Conservation (phyloP, 2,113 vertebrate species). For the Gavia stellata region DNA sequence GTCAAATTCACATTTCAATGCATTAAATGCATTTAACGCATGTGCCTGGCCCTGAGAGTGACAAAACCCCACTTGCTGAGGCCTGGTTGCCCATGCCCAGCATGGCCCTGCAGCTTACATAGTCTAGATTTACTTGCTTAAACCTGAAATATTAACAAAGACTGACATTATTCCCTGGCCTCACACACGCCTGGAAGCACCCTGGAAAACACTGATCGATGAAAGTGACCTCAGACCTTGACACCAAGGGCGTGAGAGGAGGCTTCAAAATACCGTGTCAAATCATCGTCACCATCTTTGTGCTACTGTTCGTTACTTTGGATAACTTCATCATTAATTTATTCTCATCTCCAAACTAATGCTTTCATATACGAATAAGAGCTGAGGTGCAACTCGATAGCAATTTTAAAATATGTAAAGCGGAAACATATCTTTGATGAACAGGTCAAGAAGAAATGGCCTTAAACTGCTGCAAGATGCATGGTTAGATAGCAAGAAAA, state of each 20-base stretch:
- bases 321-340: not conserved
- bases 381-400: not conserved
- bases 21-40: fast-evolving
- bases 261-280: not conserved
- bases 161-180: too few relatives aligned
- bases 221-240: not conserved
- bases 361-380: not conserved
- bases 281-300: fast-evolving
- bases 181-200: not conserved
- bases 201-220: not conserved
- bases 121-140: not conserved
- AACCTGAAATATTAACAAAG: not conserved
- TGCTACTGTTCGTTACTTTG: not conserved
- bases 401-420: not conserved
- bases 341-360: not conserved
- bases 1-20: not conserved
- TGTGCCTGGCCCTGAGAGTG: not conserved
- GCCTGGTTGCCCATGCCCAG: too few relatives aligned
- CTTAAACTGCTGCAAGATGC: not conserved
- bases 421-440: not conserved
- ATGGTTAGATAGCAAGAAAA: not conserved
- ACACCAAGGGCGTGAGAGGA: not conserved
- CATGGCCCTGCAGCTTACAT: not conserved
- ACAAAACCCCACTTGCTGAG: not conserved
- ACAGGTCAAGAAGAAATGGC: not conserved